Conservation (phyloP, 2,888 invertebrate species). For the Aphidius colemani region DNA sequence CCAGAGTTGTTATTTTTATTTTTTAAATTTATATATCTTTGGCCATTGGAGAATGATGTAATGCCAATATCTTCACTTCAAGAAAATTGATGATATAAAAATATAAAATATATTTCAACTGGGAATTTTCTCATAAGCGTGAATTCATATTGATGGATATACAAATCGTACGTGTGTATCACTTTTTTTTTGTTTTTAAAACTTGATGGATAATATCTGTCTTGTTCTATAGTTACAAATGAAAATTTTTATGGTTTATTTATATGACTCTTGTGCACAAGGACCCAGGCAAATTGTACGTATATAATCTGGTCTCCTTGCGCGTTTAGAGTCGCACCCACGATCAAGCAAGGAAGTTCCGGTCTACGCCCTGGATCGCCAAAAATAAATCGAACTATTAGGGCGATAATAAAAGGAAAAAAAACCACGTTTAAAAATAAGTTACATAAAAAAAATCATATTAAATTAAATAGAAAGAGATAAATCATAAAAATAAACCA, state of each 20-base stretch:
- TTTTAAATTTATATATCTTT: neutral
- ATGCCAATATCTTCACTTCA: conserved; percentile 11
- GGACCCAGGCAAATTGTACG: conserved; percentile 37
- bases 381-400: conserved; percentile 28
- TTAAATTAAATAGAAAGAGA: conserved; percentile 11
- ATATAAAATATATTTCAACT: conserved; percentile 7
- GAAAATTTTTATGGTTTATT: neutral
- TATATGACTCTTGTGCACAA: conserved; percentile 23
- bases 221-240: conserved; percentile 21
- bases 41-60: conserved; percentile 14
- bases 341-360: conserved; percentile 27
- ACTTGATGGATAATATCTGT: no score
- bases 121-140: no score
- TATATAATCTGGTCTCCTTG: conserved; percentile 32
- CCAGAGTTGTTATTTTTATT: neutral
- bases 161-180: neutral
- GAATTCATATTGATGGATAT: no score
- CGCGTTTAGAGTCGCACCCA: conserved; percentile 33
- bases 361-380: conserved; percentile 27
- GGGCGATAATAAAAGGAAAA: conserved; percentile 21
- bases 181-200: neutral
- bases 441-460: neutral
- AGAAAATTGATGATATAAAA: conserved; percentile 17
- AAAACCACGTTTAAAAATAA: conserved; percentile 10
- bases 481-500: conserved; percentile 6